Evolutionary conservation across 1,140 invertebrate species (phyloP).

Genomic region (Pemphigus obesinymphae): DNA sequence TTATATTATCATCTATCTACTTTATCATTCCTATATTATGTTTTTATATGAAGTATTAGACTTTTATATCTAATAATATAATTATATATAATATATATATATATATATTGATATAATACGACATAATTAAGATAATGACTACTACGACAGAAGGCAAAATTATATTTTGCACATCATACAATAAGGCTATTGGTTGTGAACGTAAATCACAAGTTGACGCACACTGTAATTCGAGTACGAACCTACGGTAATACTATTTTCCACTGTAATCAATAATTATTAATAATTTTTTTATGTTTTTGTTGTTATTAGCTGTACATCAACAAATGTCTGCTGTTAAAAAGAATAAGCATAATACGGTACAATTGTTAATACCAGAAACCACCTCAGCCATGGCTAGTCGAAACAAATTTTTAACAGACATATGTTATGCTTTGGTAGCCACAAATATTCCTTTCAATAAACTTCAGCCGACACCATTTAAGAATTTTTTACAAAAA

Average conservation of each 20-base stretch:
- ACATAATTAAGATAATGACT: background rate
- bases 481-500: conserved; percentile 17
- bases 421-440: background rate
- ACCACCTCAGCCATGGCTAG: background rate
- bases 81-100: too few relatives aligned
- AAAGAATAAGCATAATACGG: background rate
- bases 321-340: background rate
- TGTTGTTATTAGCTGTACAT: background rate
- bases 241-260: background rate
- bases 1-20: too few relatives aligned
- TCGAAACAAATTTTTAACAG: background rate
- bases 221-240: conserved; percentile 6
- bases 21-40: too few relatives aligned
- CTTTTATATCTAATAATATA: too few relatives aligned
- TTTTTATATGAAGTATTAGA: too few relatives aligned
- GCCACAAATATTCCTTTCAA: conserved; percentile 3
- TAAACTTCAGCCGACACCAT: background rate
- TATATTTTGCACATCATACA: background rate
- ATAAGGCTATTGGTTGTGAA: background rate
- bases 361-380: background rate
- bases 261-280: background rate
- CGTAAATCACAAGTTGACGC: background rate
- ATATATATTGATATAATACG: background rate
- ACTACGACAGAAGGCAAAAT: conserved; percentile 8
- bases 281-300: background rate